phyloP scores from a whole-genome alignment of 2,888 invertebrate genomes.

The Campoplex capitator region DNA sequence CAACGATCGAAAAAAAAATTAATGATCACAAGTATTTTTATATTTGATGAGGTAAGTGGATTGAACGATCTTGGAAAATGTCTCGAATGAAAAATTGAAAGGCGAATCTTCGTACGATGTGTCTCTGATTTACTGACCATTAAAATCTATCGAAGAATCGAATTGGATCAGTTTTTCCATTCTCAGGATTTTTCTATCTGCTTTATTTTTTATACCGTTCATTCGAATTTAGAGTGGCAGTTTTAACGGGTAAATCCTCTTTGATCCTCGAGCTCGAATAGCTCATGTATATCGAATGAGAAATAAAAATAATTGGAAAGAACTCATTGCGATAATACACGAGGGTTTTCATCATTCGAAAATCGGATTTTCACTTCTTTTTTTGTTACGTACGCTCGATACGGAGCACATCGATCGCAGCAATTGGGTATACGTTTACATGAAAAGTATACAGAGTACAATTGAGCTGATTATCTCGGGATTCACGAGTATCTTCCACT shows the following conservation, averaged over 20 bases:
- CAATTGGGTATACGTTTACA: slow-evolving; percentile 18
- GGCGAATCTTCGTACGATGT: background rate
- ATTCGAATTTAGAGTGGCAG: background rate
- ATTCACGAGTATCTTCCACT: background rate
- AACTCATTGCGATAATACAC: background rate
- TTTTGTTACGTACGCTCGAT: slow-evolving; percentile 26
- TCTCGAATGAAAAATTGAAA: background rate
- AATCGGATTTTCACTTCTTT: slow-evolving; percentile 38
- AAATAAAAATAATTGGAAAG: slow-evolving; percentile 21
- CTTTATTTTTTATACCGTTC: background rate
- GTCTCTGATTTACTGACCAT: background rate
- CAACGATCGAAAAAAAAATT: background rate
- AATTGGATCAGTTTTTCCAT: background rate
- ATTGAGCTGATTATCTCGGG: background rate
- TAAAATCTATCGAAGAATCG: background rate
- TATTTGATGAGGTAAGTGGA: background rate
- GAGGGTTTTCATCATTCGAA: slow-evolving; percentile 43
- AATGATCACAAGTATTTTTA: background rate
- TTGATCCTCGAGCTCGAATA: background rate
- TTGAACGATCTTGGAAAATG: background rate
- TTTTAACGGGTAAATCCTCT: background rate
- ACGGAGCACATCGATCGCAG: slow-evolving; percentile 15
- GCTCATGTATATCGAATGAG: background rate
- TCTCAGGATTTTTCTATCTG: background rate
- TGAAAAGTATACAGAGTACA: background rate